Percentiles rank a stretch among this genome's conserved stretches.
These are phyloP conservation scores for Cheirogaleus medius DNA, from an alignment of 2,113 vertebrate genomes.

Conservation along the genomic window DNA sequence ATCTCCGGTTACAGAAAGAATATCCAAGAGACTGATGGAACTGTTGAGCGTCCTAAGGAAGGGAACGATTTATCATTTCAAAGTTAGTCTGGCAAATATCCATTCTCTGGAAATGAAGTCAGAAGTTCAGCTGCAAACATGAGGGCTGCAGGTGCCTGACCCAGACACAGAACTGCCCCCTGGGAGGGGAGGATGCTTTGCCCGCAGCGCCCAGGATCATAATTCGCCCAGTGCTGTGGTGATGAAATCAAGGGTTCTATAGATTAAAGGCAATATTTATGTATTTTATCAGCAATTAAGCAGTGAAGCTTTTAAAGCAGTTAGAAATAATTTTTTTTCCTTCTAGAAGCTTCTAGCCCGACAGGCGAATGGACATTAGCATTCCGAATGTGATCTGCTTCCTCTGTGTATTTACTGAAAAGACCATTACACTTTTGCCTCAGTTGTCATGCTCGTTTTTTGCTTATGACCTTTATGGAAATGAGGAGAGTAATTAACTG, in stretches of 20 bases:
- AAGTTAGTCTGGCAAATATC: neutral
- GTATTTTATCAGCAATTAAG: conserved; percentile 52
- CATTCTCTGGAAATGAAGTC: neutral
- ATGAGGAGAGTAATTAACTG: conserved; percentile 43
- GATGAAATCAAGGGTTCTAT: neutral
- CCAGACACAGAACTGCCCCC: fast-evolving
- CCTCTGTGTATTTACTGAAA: conserved; percentile 59
- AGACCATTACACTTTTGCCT: conserved; percentile 62
- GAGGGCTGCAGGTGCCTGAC: neutral
- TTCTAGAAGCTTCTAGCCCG: conserved; percentile 22
- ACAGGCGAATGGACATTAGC: conserved; percentile 17
- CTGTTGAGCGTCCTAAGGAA: neutral
- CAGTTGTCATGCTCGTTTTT: conserved; percentile 60
- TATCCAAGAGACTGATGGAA: neutral
- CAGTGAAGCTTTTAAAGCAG: conserved; percentile 38
- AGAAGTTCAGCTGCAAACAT: neutral
- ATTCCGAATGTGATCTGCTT: conserved; percentile 20
- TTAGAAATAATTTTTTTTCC: neutral
- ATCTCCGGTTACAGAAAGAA: neutral
- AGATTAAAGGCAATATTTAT: neutral
- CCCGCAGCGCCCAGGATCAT: neutral
- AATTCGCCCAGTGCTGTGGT: neutral
- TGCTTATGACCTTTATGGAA: conserved; percentile 63
- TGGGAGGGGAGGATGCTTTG: neutral
- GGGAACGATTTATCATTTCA: neutral